A percentile compares a stretch with the other conserved stretches of the same genome.
Conservation (phyloP, 1,140 invertebrate genomes). For the Drosophila ficusphila region DNA sequence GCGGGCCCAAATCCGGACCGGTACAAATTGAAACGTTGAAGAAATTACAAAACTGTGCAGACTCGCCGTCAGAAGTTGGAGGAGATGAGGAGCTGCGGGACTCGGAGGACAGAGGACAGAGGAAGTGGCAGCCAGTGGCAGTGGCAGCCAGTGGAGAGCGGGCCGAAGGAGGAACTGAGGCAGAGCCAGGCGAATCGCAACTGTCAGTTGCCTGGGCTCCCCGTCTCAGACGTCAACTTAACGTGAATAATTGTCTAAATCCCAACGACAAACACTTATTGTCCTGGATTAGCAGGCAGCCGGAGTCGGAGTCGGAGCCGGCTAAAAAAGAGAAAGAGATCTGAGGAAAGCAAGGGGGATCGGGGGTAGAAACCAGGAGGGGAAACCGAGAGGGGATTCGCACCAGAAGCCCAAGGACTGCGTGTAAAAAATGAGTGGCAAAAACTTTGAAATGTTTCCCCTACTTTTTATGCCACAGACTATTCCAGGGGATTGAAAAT, state of each 20-base stretch:
- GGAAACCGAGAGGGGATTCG: background rate
- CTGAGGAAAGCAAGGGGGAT: background rate
- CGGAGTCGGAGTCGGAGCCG: no score
- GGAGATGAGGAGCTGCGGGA: background rate
- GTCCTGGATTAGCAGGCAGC: conserved; percentile 80
- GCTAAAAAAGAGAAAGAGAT: conserved; percentile 22
- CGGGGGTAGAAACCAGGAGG: background rate
- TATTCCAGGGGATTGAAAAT: background rate
- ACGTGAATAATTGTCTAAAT: conserved; percentile 83
- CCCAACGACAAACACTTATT: conserved; percentile 83
- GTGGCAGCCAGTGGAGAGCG: conserved; percentile 1
- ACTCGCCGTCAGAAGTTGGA: background rate
- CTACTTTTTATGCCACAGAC: conserved; percentile 8
- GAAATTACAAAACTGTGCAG: conserved; percentile 65
- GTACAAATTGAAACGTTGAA: conserved; percentile 75
- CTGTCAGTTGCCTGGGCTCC: conserved; percentile 67
- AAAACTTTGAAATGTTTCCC: conserved; percentile 65
- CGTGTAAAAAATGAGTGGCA: conserved; percentile 69
- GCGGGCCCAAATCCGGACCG: conserved; percentile 55
- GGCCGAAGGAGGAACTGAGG: conserved; percentile 42
- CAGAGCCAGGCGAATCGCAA: conserved; percentile 45
- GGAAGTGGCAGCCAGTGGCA: background rate
- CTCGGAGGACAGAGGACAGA: no score
- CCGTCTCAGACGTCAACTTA: conserved; percentile 81
- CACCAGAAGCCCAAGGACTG: conserved; percentile 58